phyloP scores from a whole-genome alignment of 2,113 vertebrate genomes.

The Chauna torquata region DNA sequence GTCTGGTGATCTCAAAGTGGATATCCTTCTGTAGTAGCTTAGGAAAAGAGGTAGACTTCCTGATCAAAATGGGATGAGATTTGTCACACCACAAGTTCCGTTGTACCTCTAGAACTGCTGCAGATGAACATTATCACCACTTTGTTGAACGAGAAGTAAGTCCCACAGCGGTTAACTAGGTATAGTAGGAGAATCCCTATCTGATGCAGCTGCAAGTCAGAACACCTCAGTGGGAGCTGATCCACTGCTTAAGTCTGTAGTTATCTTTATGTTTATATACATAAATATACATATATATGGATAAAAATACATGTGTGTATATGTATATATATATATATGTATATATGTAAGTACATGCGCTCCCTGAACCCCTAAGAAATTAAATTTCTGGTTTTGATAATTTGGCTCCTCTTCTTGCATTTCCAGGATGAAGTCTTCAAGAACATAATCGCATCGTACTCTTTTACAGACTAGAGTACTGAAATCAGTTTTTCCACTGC shows the following conservation, averaged over 20 bases:
- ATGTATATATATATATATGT: fast-evolving
- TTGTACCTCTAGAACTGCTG: neutral
- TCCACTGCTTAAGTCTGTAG: neutral
- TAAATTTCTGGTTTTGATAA: neutral
- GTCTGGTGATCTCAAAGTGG: neutral
- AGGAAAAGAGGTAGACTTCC: neutral
- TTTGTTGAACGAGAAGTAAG: neutral
- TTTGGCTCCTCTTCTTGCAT: neutral
- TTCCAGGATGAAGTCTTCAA: neutral
- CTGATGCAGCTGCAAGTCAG: neutral
- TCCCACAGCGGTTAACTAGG: neutral
- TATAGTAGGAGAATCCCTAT: neutral
- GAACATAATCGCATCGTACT: neutral
- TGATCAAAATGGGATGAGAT: neutral
- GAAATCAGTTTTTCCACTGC: fast-evolving
- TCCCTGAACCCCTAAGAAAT: neutral
- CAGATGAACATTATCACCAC: neutral
- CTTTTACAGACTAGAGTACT: neutral
- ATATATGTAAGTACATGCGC: fast-evolving
- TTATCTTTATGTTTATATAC: neutral
- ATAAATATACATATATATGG: neutral
- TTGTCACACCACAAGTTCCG: neutral
- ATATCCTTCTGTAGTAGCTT: neutral
- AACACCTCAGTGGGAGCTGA: neutral
- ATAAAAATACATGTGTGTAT: neutral